Conservation (phyloP, 2,113 vertebrate genomes). For the Pluvianellus socialis region DNA sequence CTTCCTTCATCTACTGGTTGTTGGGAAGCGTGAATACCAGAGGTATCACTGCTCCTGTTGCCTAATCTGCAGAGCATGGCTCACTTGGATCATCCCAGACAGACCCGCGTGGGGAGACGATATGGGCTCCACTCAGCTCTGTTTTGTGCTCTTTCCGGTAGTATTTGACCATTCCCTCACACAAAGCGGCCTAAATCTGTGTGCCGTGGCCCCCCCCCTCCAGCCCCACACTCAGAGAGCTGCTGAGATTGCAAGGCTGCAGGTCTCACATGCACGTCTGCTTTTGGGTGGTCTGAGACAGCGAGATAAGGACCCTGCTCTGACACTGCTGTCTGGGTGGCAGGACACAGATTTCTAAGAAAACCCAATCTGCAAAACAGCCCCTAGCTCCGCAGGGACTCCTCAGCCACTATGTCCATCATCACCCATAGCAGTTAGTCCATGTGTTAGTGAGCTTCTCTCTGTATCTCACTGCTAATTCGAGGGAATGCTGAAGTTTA, state of each 20-base stretch:
- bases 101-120: rapidly evolving
- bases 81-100: neutral
- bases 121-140: neutral
- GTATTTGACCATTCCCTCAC: neutral
- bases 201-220: rapidly evolving
- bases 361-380: neutral
- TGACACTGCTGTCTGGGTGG: neutral
- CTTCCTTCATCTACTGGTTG: neutral
- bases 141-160: neutral
- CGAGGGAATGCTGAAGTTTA: neutral
- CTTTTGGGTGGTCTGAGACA: neutral
- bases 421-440: neutral
- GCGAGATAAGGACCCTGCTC: neutral
- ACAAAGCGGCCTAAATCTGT: rapidly evolving
- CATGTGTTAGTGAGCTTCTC: neutral
- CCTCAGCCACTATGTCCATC: neutral
- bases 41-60: neutral
- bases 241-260: neutral
- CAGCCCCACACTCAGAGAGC: too few species aligned
- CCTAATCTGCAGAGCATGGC: rapidly evolving
- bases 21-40: neutral
- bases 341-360: neutral
- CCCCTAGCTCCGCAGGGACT: neutral
- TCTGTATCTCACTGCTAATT: neutral
- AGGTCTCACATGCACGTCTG: rapidly evolving